Evolutionary conservation across 2,888 invertebrate species (phyloP).

Genomic region (Anagyrus pseudococci): DNA sequence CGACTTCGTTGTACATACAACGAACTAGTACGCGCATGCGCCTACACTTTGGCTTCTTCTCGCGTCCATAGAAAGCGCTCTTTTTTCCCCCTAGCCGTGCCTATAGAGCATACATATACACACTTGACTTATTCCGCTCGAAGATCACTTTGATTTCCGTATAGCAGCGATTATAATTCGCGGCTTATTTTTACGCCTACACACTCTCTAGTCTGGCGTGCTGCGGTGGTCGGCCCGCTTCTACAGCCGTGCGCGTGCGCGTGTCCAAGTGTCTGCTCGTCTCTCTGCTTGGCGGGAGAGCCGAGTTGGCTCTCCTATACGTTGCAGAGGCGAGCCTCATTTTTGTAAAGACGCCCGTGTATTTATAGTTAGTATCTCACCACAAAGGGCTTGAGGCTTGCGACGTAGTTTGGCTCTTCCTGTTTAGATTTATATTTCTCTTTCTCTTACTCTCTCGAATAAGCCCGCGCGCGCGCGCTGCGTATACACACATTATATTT

Average conservation of each 20-base stretch:
- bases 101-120: neutral
- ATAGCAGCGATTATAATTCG: neutral
- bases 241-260: neutral
- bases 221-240: neutral
- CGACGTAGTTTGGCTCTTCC: constrained; percentile 22
- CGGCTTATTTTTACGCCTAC: neutral
- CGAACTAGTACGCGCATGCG: constrained; percentile 14
- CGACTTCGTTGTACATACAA: constrained; percentile 5
- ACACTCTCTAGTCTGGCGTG: too few relatives aligned
- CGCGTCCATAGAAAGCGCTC: too few relatives aligned
- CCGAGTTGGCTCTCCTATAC: too few relatives aligned
- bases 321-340: neutral
- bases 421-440: constrained; percentile 26
- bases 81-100: too few relatives aligned
- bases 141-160: neutral
- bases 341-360: neutral
- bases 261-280: neutral
- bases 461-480: too few relatives aligned
- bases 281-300: too few relatives aligned
- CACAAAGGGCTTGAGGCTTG: constrained; percentile 29
- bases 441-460: too few relatives aligned
- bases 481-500: constrained; percentile 15
- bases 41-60: neutral
- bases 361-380: constrained; percentile 23
- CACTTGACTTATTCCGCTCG: neutral